These are phyloP conservation scores for Vidua macroura DNA, from an alignment of 2,113 vertebrate genomes.

Conservation along the genomic window DNA sequence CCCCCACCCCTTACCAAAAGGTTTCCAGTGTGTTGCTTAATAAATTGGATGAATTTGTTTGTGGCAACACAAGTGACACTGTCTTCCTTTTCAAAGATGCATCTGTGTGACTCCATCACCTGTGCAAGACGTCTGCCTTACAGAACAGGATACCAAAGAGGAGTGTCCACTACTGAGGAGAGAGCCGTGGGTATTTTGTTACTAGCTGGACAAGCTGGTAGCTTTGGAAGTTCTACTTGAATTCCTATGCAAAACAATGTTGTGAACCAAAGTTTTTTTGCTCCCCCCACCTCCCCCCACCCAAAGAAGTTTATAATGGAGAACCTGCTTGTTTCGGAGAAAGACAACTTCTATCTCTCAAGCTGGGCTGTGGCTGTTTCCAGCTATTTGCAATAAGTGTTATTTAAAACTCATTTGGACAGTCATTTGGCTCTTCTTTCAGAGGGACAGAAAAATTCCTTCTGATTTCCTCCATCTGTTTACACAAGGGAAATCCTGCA, in stretches of 20 bases:
- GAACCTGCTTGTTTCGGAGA: neutral
- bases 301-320: neutral
- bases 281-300: neutral
- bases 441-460: neutral
- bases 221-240: neutral
- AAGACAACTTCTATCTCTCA: neutral
- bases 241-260: neutral
- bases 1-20: neutral
- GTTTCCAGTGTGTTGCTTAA: neutral
- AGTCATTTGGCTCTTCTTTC: neutral
- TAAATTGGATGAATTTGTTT: neutral
- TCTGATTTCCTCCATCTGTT: conserved; percentile 33
- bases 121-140: neutral
- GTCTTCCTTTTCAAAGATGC: conserved; percentile 61
- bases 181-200: neutral
- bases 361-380: neutral
- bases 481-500: conserved; percentile 17
- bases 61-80: neutral
- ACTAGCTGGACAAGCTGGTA: neutral
- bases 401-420: conserved; percentile 5
- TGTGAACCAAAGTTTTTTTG: neutral
- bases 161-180: neutral
- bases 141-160: conserved; percentile 13
- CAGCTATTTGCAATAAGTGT: neutral
- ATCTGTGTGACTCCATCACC: conserved; percentile 53